phyloP scores from a whole-genome alignment of 2,113 vertebrate species.

The Orientallactaga bullata region DNA sequence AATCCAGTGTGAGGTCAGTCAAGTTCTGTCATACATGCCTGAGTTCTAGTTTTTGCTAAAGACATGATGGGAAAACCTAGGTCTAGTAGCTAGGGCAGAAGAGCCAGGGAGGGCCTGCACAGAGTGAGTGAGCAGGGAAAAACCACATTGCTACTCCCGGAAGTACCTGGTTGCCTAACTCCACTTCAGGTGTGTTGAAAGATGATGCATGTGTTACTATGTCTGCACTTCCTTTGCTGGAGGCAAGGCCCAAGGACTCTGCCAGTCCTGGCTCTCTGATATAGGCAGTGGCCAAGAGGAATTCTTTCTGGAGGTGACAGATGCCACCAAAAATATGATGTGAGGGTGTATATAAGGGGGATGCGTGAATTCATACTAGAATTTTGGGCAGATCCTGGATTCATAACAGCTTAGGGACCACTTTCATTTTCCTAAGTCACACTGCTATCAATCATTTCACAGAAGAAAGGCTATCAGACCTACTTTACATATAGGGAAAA shows the following conservation, averaged over 20 bases:
- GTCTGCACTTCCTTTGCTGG: not conserved
- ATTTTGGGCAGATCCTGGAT: not conserved
- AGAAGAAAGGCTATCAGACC: not conserved
- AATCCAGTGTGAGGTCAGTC: not conserved
- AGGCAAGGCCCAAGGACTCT: not conserved
- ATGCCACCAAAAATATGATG: not conserved
- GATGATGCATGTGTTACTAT: not conserved
- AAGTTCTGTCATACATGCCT: not conserved
- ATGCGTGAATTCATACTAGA: not conserved
- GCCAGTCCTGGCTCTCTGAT: not conserved
- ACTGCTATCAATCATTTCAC: not conserved
- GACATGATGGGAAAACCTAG: not conserved
- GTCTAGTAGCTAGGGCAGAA: not conserved
- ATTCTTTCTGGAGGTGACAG: not conserved
- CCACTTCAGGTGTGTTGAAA: not conserved
- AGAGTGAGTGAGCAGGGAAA: not conserved
- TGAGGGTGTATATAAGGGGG: not conserved
- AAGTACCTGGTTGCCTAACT: not conserved
- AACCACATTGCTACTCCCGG: not conserved
- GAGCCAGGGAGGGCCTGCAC: not conserved
- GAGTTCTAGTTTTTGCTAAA: not conserved
- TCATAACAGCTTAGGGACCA: slow-evolving; percentile 2
- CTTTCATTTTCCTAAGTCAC: not conserved
- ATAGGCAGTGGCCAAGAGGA: not conserved
- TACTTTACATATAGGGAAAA: not conserved